Evolutionary conservation across 1,140 invertebrate genomes (phyloP).

Genomic region (Neuroterus valhalla): DNA sequence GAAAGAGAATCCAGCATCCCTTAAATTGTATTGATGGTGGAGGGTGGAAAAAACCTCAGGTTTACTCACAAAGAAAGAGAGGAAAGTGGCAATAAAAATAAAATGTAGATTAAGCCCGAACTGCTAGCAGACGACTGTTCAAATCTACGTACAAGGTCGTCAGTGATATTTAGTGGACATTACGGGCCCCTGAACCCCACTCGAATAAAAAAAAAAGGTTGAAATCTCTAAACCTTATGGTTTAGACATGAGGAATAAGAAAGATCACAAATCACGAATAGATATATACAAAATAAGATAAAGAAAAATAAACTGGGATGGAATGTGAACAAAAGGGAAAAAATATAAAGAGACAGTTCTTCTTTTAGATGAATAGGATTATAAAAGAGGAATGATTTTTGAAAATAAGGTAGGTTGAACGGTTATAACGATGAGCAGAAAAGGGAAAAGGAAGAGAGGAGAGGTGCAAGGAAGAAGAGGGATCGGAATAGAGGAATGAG

Average conservation of each 20-base stretch:
- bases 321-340: too few species aligned
- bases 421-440: too few species aligned
- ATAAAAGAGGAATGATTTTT: too few species aligned
- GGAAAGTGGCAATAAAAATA: conserved; percentile 36
- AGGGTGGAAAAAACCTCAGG: conserved; percentile 33
- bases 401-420: too few species aligned
- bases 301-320: too few species aligned
- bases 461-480: too few species aligned
- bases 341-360: too few species aligned
- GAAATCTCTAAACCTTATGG: conserved; percentile 23
- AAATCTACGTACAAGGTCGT: conserved; percentile 34
- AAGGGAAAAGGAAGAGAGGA: too few species aligned
- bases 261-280: conserved; percentile 34
- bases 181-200: conserved; percentile 24
- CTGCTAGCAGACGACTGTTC: conserved; percentile 18
- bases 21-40: not conserved
- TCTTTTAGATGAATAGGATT: too few species aligned
- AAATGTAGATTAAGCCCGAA: conserved; percentile 33
- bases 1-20: not conserved
- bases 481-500: too few species aligned
- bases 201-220: conserved; percentile 30
- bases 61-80: conserved; percentile 20
- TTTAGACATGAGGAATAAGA: conserved; percentile 36
- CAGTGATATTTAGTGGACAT: conserved; percentile 36
- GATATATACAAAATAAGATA: not conserved